A percentile compares a stretch with the other conserved stretches of the same genome.
These are phyloP conservation scores for Falco columbarius DNA, from an alignment of 2,797 vertebrate genomes.

Conservation along the genomic window DNA sequence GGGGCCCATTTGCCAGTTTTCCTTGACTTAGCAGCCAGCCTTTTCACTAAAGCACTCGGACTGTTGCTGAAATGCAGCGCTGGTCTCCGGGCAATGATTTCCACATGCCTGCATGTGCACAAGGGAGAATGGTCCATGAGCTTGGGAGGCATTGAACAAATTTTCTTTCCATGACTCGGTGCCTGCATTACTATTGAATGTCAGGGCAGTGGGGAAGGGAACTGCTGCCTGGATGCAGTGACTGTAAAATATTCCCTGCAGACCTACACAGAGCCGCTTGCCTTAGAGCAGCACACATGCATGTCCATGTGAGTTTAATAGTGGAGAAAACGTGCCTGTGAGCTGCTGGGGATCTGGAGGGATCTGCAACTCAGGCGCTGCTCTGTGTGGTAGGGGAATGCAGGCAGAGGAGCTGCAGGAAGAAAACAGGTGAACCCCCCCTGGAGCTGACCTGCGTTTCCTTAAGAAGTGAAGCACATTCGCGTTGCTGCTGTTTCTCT, in stretches of 20 bases:
- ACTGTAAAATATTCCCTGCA: background rate
- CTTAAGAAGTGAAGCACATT: background rate
- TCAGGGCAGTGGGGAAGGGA: background rate
- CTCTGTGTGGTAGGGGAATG: background rate
- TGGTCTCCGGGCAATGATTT: constrained; percentile 12
- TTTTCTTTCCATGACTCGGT: constrained; percentile 48
- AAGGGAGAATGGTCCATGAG: background rate
- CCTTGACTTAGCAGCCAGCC: background rate
- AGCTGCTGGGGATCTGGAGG: background rate
- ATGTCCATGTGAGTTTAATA: background rate
- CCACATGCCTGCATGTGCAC: background rate
- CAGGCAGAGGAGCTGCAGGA: background rate
- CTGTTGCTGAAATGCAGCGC: background rate
- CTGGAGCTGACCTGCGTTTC: background rate
- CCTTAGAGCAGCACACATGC: background rate
- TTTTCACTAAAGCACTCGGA: background rate
- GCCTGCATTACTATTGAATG: background rate
- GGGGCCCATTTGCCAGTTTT: background rate
- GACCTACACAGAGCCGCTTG: background rate
- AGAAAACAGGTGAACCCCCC: background rate
- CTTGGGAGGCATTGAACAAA: background rate
- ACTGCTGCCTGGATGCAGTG: background rate
- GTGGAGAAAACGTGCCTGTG: background rate
- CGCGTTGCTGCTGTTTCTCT: background rate
- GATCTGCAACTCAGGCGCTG: background rate